Evolutionary conservation across 2,113 vertebrate genomes (phyloP), one percentile per base, ranked within the genome.

Genomic region (Trematocara marginatum): DNA sequence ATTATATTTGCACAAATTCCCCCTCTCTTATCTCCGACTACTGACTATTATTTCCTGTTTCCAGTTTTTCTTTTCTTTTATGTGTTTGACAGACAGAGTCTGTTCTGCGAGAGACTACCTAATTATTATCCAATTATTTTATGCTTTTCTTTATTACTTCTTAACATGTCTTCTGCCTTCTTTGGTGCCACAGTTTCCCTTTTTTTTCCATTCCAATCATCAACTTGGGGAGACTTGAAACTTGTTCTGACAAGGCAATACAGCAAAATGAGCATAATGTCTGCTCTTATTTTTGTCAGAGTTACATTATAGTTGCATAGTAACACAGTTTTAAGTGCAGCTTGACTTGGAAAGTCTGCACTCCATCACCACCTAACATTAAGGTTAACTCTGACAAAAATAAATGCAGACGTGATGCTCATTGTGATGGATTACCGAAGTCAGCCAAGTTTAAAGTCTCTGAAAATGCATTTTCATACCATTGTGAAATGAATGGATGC

Each of bases 361-460:
- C 83, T 79, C 34, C 20, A 10, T 84, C 3, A 40, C 69, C 79
- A 35, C 9, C 9, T 64, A 86, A 81, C 82, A 82, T 56, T 88
- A 86, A 87, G 79, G 88, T 79, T 82, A 88, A 76, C 34, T 83
- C 69, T 93, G 89, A 91, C 82, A 78, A 40, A 89, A 91, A 92
- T 86, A 86, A 91, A 93, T 81, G 87, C 26, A 23, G 92, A 89
- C 89, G 6, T 88, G 56, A 84, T 82, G 79, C 87, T 93, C 80
- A 87, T 86, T 82, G 87, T 94, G 90, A 94, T 90, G 81, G 81
- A 94, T 94, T 64, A 88, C 83, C 16, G 0, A 59, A 90, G 84
- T 86, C 84, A 82, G n/a, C 80, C 79, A 83, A 83, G 87, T 92
- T 91, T 88, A 86, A 90, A 88, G 88, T 84, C 78, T 88, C 59